Evolutionary conservation across 1,140 invertebrate species (phyloP), one percentile per base, ranked within the genome.

Genomic region (Drosophila trapezifrons): DNA sequence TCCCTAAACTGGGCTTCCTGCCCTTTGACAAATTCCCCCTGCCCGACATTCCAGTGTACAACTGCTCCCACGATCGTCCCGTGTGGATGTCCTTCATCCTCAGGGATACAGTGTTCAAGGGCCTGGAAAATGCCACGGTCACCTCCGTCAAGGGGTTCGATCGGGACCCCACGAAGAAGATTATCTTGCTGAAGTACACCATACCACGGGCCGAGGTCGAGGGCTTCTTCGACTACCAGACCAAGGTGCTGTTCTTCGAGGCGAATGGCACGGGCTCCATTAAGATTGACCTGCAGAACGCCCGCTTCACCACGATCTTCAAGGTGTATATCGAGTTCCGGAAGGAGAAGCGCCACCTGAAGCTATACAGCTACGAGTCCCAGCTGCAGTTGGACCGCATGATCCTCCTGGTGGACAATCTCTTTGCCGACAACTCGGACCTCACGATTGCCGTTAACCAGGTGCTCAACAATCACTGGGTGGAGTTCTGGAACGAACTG

Each of bases 401-500:
- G 46, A 79, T 80, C 12, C 15, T 80, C 3, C 22, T 17, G 37
- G 32, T 58, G 25, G 76, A 80, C 17, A 46, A 80, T 29, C 49
- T 80, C 2, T 79, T 62, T 37, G 37, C 49, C 9, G 72, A 71
- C 8, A 80, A 80, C 27, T 58, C 55, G 0, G 77, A 80, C 27
- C 43, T 80, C 3, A 65, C 65, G 2, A 9, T 67, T n/a, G 15
- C 52, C 10, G n/a, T 80, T 0, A 80, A 71, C 43, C 56, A 52
- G 0, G 59, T 80, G 18, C 15, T 80, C 5, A 80, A 80, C 29
- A 58, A 75, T 1, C 64, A 76, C 4, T 80, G 78, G 78, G 18
- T 76, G 6, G 58, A 76, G 10, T 63, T 80, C 4, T 80, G 78
- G 78, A 79, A 80, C 47, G 72, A 80, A 18, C 18, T 80, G 5